phyloP scores from a whole-genome alignment of 2,888 invertebrate genomes.

The Acanthosoma haemorrhoidale region DNA sequence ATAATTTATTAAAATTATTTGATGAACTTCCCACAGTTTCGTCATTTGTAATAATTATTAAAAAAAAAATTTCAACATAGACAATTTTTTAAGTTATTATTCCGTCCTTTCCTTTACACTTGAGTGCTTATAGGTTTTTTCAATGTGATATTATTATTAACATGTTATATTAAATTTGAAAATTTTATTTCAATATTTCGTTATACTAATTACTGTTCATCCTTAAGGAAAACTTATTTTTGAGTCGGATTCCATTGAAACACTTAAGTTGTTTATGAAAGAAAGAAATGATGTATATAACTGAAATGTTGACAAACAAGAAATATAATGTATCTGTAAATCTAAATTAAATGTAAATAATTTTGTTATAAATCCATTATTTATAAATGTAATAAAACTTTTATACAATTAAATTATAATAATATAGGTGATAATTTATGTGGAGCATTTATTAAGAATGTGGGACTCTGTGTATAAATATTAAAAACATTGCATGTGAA shows the following conservation, averaged over 20 bases:
- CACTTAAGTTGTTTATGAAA: background rate
- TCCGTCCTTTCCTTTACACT: background rate
- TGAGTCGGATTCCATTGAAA: background rate
- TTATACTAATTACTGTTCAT: no score
- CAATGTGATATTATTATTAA: background rate
- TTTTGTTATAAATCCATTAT: background rate
- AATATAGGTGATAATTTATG: background rate
- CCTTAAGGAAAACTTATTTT: background rate
- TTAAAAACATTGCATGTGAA: slow-evolving; percentile 5
- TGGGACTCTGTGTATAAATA: background rate
- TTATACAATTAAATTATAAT: background rate
- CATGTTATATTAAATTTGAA: background rate
- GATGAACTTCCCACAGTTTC: no score
- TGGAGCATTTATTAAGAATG: background rate
- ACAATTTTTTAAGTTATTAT: background rate
- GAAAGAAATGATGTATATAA: no score
- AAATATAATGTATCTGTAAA: background rate
- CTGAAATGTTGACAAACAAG: background rate
- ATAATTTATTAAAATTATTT: no score
- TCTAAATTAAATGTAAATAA: slow-evolving; percentile 9
- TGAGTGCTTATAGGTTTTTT: background rate
- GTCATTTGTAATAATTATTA: background rate
- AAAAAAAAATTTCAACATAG: background rate
- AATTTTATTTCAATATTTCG: no score
- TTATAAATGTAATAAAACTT: background rate